These are phyloP conservation scores for Drosophila siamana DNA, from an alignment of 2,888 invertebrate genomes.

Conservation along the genomic window DNA sequence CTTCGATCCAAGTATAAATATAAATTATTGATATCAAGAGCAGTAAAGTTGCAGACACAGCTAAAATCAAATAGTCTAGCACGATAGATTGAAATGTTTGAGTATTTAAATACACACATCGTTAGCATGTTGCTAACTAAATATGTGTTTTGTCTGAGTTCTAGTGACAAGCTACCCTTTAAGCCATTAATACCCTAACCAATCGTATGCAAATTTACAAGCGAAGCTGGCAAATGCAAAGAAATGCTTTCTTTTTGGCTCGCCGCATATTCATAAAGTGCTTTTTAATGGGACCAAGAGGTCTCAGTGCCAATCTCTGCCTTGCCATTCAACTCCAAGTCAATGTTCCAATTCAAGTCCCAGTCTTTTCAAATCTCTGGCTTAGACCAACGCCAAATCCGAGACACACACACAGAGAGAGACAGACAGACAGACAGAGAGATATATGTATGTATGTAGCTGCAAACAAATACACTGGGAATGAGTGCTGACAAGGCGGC, in stretches of 20 bases:
- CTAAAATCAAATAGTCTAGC: no score
- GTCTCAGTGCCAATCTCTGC: conserved; percentile 4
- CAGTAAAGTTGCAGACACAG: no score
- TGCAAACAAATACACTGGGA: conserved; percentile 20
- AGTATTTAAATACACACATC: no score
- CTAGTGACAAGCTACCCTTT: not conserved
- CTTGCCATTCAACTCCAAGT: not conserved
- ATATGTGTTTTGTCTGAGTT: no score
- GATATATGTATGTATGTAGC: conserved; percentile 4
- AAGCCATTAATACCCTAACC: not conserved
- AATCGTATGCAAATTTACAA: conserved; percentile 24
- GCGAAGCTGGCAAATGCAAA: conserved; percentile 20
- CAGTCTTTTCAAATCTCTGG: conserved; percentile 3
- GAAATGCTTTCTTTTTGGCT: conserved; percentile 43
- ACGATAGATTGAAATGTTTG: no score
- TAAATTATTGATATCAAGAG: no score
- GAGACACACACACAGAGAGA: not conserved
- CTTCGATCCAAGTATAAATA: no score
- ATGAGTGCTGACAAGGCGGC: conserved; percentile 50
- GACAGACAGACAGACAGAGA: no score
- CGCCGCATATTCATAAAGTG: conserved; percentile 68
- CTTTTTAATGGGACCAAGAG: conserved; percentile 61
- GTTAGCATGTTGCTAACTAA: no score
- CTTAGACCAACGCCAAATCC: conserved; percentile 22
- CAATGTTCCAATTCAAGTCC: not conserved